Percentiles rank a stretch among this genome's conserved stretches.
Conservation (phyloP, 2,113 vertebrate species). For the Haemorhous mexicanus region DNA sequence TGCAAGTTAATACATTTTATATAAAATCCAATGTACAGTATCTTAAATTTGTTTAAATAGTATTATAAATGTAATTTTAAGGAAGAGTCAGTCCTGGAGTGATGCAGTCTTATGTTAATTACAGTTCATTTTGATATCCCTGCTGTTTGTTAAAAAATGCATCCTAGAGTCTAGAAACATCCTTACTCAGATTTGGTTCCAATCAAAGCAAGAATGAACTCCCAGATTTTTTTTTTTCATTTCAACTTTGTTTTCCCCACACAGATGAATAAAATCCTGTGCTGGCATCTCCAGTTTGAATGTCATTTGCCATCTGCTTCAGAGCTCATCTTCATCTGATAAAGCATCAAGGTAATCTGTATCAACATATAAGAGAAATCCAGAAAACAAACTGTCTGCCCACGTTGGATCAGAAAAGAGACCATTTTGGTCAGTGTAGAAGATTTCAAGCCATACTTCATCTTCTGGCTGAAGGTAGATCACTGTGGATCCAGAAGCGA, state of each 20-base stretch:
- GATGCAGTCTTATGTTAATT: background rate
- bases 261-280: background rate
- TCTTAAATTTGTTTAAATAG: conserved; percentile 75
- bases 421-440: conserved; percentile 93
- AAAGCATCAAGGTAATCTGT: conserved; percentile 90
- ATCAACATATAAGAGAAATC: conserved; percentile 94
- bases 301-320: background rate
- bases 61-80: conserved; percentile 47
- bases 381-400: conserved; percentile 96
- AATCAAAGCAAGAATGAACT: background rate
- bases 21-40: conserved; percentile 65
- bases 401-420: conserved; percentile 93
- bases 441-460: conserved; percentile 98
- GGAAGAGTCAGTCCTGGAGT: conserved; percentile 23
- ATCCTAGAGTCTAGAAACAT: background rate
- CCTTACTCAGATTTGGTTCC: background rate
- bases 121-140: conserved; percentile 31
- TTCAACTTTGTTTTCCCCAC: background rate
- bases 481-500: conserved; percentile 91
- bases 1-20: conserved; percentile 57
- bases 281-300: background rate
- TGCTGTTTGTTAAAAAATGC: background rate
- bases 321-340: conserved; percentile 85
- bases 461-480: conserved; percentile 94
- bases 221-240: background rate